Percentiles rank a stretch among this genome's conserved stretches.
phyloP scores from a whole-genome alignment of 2,113 vertebrate species.

The Cynocephalus volans region DNA sequence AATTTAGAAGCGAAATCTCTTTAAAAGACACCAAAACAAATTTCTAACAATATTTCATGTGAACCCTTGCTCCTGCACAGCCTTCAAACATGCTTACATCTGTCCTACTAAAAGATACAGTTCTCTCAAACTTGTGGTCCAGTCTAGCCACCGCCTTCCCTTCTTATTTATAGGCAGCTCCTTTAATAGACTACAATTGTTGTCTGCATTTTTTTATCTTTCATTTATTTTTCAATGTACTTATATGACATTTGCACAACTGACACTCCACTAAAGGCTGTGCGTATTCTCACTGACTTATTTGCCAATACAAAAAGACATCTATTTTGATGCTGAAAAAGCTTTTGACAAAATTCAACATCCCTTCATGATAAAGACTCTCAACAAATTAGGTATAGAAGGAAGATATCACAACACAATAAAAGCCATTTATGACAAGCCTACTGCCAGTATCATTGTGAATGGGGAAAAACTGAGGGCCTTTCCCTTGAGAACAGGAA shows the following conservation, averaged over 20 bases:
- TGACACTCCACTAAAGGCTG: background rate
- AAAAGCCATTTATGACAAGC: too few relatives aligned
- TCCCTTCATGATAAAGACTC: too few relatives aligned
- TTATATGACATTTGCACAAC: background rate
- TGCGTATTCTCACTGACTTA: background rate
- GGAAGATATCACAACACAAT: too few relatives aligned
- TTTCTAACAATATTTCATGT: background rate
- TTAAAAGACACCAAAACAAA: background rate
- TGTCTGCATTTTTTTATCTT: background rate
- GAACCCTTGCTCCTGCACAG: background rate
- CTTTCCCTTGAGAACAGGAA: too few relatives aligned
- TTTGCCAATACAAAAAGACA: background rate
- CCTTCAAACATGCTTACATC: background rate
- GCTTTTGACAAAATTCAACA: too few relatives aligned
- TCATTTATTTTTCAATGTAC: background rate
- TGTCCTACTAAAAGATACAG: background rate
- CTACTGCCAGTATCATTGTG: too few relatives aligned
- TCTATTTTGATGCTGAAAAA: background rate
- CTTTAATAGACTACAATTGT: background rate
- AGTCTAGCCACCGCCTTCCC: background rate
- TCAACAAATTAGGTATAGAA: too few relatives aligned
- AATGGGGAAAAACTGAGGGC: too few relatives aligned
- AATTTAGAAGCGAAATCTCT: too few relatives aligned
- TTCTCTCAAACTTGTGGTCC: background rate
- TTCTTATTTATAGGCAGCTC: background rate